Conservation (phyloP, 2,113 vertebrate species). For the Diadophis punctatus region DNA sequence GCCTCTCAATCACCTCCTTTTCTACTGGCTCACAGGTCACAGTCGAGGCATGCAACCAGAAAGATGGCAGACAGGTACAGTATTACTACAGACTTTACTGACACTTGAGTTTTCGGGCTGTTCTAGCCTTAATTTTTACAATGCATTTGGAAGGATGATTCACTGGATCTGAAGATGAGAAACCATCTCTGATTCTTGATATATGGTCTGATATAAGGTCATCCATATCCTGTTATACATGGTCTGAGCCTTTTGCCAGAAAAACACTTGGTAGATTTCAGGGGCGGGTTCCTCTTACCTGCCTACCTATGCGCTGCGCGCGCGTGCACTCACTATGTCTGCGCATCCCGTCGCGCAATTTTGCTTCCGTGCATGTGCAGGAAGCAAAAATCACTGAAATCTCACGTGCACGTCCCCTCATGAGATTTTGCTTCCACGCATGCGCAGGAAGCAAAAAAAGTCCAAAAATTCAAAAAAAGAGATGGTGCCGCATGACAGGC, state of each 20-base stretch:
- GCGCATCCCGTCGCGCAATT: too few relatives aligned
- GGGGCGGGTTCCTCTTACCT: too few relatives aligned
- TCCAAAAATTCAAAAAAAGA: too few relatives aligned
- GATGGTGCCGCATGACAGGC: too few relatives aligned
- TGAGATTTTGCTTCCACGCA: too few relatives aligned
- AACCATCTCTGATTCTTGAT: not conserved
- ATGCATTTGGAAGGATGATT: not conserved
- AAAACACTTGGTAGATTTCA: conserved; percentile 3
- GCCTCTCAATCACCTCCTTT: conserved; percentile 85
- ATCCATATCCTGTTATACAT: not conserved
- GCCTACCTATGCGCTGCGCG: too few relatives aligned
- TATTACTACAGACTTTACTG: not conserved
- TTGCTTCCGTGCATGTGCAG: too few relatives aligned
- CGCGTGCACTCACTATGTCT: too few relatives aligned
- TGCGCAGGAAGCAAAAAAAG: too few relatives aligned
- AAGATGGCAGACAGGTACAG: conserved; percentile 89
- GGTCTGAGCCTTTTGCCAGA: not conserved
- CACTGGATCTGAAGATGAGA: not conserved
- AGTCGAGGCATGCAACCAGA: conserved; percentile 85
- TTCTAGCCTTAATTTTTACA: not conserved
- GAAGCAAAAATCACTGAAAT: too few relatives aligned
- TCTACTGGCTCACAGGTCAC: conserved; percentile 82
- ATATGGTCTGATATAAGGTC: not conserved
- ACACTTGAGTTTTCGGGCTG: not conserved
- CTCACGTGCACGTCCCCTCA: too few relatives aligned